phyloP scores from a whole-genome alignment of 2,888 invertebrate species.

The Patella depressa region DNA sequence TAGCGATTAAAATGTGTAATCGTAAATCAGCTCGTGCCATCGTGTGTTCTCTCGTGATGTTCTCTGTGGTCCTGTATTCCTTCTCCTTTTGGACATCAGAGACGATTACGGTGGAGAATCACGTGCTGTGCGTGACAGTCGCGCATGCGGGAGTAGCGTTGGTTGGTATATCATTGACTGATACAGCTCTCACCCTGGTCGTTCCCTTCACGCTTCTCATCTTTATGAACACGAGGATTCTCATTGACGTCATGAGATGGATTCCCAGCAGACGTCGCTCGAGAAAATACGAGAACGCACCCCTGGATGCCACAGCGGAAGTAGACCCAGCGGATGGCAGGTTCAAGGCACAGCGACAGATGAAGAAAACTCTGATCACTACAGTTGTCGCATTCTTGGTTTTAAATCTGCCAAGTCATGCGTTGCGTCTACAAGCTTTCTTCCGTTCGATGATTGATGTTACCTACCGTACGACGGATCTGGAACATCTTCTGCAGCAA shows the following conservation, averaged over 20 bases:
- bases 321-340: background rate
- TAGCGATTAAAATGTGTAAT: conserved; percentile 40
- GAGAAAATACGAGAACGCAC: conserved; percentile 33
- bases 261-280: conserved; percentile 41
- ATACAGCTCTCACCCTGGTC: conserved; percentile 81
- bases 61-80: conserved; percentile 43
- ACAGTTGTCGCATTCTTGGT: conserved; percentile 85
- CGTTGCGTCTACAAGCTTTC: conserved; percentile 53
- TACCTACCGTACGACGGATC: conserved; percentile 39
- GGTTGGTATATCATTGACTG: conserved; percentile 71
- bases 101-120: conserved; percentile 24
- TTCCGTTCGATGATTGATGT: conserved; percentile 45
- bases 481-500: conserved; percentile 65
- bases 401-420: conserved; percentile 75
- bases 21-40: conserved; percentile 39
- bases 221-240: conserved; percentile 81
- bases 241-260: conserved; percentile 75
- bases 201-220: conserved; percentile 82
- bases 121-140: conserved; percentile 1
- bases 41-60: conserved; percentile 35
- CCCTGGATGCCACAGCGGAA: background rate
- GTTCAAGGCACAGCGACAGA: conserved; percentile 51
- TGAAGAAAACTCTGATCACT: conserved; percentile 86
- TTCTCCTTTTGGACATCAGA: conserved; percentile 51
- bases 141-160: conserved; percentile 32